Evolutionary conservation across 2,113 vertebrate species (phyloP).

Genomic region (Heliornis fulica): DNA sequence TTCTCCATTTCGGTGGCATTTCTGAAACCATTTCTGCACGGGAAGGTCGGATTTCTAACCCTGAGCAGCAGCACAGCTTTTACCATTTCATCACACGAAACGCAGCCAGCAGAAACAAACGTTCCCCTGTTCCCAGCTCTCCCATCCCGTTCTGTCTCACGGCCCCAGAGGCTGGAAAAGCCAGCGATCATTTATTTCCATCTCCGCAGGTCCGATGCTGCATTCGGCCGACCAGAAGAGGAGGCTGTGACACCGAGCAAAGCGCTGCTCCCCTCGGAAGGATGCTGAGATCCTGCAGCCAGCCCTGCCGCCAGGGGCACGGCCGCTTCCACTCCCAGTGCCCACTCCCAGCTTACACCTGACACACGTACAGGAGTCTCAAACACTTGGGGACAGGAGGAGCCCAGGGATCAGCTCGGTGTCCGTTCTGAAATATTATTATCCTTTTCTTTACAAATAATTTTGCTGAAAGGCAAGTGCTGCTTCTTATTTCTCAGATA

Average conservation of each 20-base stretch:
- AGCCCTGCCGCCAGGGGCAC: rapidly evolving
- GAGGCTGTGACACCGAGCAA: constrained; percentile 54
- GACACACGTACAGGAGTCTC: neutral
- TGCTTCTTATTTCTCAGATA: neutral
- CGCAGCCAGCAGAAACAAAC: neutral
- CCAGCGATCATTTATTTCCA: neutral
- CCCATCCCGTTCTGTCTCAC: neutral
- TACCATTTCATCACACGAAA: neutral
- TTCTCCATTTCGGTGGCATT: neutral
- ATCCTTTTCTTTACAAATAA: neutral
- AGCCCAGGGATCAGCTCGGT: neutral
- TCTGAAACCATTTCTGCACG: neutral
- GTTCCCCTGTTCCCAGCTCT: neutral
- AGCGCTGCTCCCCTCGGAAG: neutral
- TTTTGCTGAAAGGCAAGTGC: neutral
- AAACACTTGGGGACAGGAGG: neutral
- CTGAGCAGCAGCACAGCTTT: neutral
- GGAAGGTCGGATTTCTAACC: neutral
- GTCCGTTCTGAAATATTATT: neutral
- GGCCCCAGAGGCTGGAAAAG: neutral
- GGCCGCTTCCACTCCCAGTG: too few relatives aligned
- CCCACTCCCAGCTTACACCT: too few relatives aligned
- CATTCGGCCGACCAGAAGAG: constrained; percentile 47
- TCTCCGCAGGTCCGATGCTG: neutral
- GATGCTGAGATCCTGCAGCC: neutral